Evolutionary conservation across 2,888 invertebrate genomes (phyloP), one percentile per base, ranked within the genome.

Genomic region (Caenorhabditis plicata): DNA sequence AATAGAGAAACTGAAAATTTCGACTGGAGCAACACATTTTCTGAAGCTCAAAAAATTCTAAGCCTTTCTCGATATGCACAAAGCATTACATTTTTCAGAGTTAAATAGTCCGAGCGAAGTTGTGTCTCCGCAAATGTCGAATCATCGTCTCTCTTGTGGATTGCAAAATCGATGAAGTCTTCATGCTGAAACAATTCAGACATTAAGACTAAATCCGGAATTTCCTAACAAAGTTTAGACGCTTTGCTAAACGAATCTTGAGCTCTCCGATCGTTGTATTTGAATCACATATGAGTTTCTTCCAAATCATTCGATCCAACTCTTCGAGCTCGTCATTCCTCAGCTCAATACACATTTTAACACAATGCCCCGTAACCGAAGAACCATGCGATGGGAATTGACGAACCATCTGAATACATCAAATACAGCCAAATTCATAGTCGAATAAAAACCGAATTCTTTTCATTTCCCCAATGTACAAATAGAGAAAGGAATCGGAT

Each of bases 221-320:
- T 9, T 13, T 13, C 7, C 41, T 41, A 11, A 49, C 49, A 33
- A 54, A 63, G 11, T 15, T 3, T 4, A 63, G 11, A 22, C 63
- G 17, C 26, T 51, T 46, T 1, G 48, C 63, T 2, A 63, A 33
- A n/a, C 63, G 45, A 17, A 52, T 43, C 36, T 58, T 57, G 39
- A 63, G 51, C 25, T 63, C 56, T 35, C 53, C 63, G 9, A 63
- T 26, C 1, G 57, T 57, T 26, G 55, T 50, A 20, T 51, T 56
- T 26, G 62, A 52, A 35, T 63, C 60, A 23, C 53, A 53, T 17
- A 60, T 45, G 1, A 60, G 3, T 4, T 23, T 44, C 32, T 53
- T 60, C 58, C 58, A 58, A 25, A 23, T 7, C 15, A 45, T 17
- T 51, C 46, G 20, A 48, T 47, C 9, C 46, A 26, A 20, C 5